These are phyloP conservation scores for Schrankia costaestrigalis DNA, from an alignment of 2,888 invertebrate species.

Conservation along the genomic window DNA sequence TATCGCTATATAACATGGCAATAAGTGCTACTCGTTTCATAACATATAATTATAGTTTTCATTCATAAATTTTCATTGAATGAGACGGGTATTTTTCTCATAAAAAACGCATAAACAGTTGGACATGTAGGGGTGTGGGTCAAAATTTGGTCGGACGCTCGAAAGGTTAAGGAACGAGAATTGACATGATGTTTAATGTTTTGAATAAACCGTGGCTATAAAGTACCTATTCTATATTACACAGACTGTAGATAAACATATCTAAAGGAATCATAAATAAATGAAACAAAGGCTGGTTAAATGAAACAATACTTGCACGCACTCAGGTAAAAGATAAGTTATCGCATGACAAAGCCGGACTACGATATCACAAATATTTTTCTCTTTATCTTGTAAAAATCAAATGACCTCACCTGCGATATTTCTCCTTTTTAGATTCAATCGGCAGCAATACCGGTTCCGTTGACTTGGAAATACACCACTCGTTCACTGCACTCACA, in stretches of 20 bases:
- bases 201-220: slow-evolving; percentile 3
- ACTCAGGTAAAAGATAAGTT: slow-evolving; percentile 55
- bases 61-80: no score
- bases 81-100: no score
- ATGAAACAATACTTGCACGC: slow-evolving; percentile 52
- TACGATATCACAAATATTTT: slow-evolving; percentile 66
- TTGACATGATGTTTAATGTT: no score
- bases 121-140: no score
- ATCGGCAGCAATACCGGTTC: slow-evolving; percentile 68
- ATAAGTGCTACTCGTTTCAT: no score
- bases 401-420: slow-evolving; percentile 73
- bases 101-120: no score
- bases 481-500: slow-evolving; percentile 77
- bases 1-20: no score
- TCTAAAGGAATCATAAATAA: slow-evolving; percentile 20
- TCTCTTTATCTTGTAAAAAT: slow-evolving; percentile 43
- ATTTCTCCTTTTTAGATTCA: slow-evolving; percentile 77
- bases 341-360: slow-evolving; percentile 59
- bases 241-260: slow-evolving; percentile 3
- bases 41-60: no score
- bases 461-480: slow-evolving; percentile 70
- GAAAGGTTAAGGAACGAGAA: no score
- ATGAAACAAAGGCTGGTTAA: slow-evolving; percentile 51
- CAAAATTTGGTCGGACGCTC: no score
- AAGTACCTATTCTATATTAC: not conserved